Conservation (phyloP, 2,797 vertebrate species). For the Sus cebifrons region DNA sequence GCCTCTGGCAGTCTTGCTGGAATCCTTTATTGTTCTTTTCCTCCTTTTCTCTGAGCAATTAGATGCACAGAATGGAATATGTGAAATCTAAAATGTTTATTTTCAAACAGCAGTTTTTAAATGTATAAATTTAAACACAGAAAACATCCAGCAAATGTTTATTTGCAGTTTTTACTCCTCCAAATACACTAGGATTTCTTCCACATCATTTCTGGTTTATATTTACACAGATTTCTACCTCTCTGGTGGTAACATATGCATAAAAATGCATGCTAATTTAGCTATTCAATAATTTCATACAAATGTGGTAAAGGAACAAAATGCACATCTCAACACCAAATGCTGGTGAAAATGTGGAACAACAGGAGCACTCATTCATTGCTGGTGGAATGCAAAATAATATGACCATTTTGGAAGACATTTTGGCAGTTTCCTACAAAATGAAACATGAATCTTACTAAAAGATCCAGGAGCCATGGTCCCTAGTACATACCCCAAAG, state of each 20-base stretch:
- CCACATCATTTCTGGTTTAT: slow-evolving; percentile 14
- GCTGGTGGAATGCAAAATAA: background rate
- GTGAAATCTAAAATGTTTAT: slow-evolving; percentile 15
- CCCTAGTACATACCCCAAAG: background rate
- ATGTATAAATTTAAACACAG: slow-evolving; percentile 22
- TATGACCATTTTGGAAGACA: background rate
- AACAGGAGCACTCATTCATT: background rate
- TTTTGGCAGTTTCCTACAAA: slow-evolving; percentile 22
- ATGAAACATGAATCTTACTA: background rate
- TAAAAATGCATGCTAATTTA: background rate
- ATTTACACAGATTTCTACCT: background rate
- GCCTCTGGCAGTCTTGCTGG: background rate
- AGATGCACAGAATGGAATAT: background rate
- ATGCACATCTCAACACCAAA: background rate
- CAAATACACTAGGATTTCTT: slow-evolving; percentile 12
- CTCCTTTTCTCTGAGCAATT: slow-evolving; percentile 47
- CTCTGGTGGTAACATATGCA: background rate
- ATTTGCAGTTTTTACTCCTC: slow-evolving; percentile 12
- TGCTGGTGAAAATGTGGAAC: background rate
- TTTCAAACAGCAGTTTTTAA: slow-evolving; percentile 43
- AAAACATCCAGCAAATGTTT: slow-evolving; percentile 11
- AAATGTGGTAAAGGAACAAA: slow-evolving; percentile 2
- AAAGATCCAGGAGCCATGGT: background rate
- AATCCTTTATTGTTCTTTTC: background rate
- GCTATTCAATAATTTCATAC: background rate